Percentiles rank a stretch among this genome's conserved stretches.
Conservation (phyloP, 2,797 vertebrate species). For the Oreochromis grahami region DNA sequence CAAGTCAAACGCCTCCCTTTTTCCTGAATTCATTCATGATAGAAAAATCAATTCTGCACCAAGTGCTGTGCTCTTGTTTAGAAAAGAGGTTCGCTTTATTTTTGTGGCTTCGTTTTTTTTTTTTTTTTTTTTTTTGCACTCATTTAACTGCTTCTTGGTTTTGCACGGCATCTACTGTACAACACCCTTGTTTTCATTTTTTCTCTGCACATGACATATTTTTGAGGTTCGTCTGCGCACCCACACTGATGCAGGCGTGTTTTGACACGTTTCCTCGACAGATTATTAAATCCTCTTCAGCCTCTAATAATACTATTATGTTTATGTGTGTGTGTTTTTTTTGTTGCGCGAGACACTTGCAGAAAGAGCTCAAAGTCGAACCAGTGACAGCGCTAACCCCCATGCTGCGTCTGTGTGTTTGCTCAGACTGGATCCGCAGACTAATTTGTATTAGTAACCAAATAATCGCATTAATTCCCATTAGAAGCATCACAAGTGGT, state of each 20-base stretch:
- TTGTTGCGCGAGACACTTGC: constrained; percentile 40
- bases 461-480: constrained; percentile 82
- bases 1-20: background rate
- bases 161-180: background rate
- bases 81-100: background rate
- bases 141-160: constrained; percentile 8
- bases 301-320: constrained; percentile 64
- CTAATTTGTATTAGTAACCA: constrained; percentile 80
- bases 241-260: constrained; percentile 33
- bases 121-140: rapidly evolving
- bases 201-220: constrained; percentile 18
- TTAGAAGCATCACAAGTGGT: constrained; percentile 73
- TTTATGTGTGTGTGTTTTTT: constrained; percentile 27
- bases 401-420: constrained; percentile 50
- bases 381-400: constrained; percentile 59
- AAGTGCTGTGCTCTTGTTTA: background rate
- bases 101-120: background rate
- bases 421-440: constrained; percentile 63
- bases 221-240: constrained; percentile 17
- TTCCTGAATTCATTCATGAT: background rate
- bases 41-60: background rate
- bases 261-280: constrained; percentile 47
- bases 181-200: background rate
- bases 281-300: constrained; percentile 65
- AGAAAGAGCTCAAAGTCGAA: constrained; percentile 51